These are phyloP conservation scores for Ptychodera flava DNA, from an alignment of 35 echinoderm and acorn worm species.

Conservation along the genomic window DNA sequence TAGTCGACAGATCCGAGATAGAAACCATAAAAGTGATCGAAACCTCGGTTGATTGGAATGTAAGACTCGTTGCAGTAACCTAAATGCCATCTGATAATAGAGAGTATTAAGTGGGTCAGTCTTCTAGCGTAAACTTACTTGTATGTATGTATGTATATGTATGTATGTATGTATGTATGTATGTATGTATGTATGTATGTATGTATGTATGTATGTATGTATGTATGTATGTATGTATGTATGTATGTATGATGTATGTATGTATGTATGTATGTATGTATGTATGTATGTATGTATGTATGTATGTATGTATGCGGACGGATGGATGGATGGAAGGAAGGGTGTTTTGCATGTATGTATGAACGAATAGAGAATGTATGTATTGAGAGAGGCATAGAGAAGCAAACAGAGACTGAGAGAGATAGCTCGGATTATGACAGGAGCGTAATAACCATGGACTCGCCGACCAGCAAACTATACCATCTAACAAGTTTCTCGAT, in stretches of 20 bases:
- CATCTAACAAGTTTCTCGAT: neutral
- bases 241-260: neutral
- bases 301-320: neutral
- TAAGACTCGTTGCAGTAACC: no score
- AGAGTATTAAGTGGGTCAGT: no score
- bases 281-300: neutral
- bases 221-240: neutral
- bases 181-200: neutral
- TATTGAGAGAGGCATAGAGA: neutral
- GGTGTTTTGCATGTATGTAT: neutral
- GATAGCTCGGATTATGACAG: neutral
- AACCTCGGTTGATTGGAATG: no score
- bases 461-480: neutral
- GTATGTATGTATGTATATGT: neutral
- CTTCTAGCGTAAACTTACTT: no score
- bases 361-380: neutral
- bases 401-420: neutral
- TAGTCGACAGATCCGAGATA: no score
- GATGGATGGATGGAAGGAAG: neutral
- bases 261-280: neutral
- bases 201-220: neutral
- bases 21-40: no score
- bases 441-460: neutral
- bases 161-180: no score
- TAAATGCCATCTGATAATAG: no score